Conservation (phyloP, 2,797 vertebrate species). For the Clarias laeviceps region DNA sequence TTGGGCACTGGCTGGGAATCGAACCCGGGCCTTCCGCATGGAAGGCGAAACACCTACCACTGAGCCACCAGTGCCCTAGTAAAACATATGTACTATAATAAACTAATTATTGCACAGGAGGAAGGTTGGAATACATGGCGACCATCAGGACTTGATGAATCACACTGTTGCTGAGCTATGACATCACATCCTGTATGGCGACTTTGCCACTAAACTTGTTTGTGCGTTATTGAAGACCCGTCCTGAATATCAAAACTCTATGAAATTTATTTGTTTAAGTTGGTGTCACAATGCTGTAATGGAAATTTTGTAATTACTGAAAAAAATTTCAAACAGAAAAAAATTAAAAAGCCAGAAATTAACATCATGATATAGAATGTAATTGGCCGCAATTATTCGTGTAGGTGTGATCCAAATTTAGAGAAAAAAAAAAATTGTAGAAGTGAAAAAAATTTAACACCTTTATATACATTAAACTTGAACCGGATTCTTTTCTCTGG, state of each 20-base stretch:
- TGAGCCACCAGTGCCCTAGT: too few species aligned
- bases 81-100: background rate
- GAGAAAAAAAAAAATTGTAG: background rate
- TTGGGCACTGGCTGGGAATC: too few species aligned
- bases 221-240: background rate
- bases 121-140: background rate
- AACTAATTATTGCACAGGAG: background rate
- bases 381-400: too few species aligned
- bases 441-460: too few species aligned
- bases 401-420: too few species aligned
- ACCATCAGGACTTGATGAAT: background rate
- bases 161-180: background rate
- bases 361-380: background rate
- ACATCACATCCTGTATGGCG: background rate
- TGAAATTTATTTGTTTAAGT: background rate
- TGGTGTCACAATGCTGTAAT: background rate
- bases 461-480: too few species aligned
- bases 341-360: background rate
- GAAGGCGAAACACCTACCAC: too few species aligned
- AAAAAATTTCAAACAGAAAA: background rate
- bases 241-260: background rate
- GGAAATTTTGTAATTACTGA: background rate
- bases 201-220: background rate
- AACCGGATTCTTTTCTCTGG: too few species aligned
- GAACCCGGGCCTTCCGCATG: too few species aligned